Evolutionary conservation across 2,797 vertebrate genomes (phyloP).

Genomic region (Neosalanx taihuensis): DNA sequence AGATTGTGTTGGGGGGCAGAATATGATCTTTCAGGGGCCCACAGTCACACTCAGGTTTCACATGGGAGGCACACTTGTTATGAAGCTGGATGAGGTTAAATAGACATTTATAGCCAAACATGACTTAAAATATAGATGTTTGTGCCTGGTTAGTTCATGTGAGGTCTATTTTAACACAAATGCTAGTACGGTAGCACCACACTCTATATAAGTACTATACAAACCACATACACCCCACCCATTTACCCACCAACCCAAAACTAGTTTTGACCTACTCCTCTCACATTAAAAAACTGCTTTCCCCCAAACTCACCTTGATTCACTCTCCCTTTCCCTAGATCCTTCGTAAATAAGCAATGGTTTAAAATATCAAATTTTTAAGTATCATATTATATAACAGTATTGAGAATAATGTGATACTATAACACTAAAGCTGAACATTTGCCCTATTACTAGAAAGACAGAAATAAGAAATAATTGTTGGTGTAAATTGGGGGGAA

Average conservation of each 20-base stretch:
- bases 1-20: conserved; percentile 89
- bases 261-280: too few relatives aligned
- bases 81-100: conserved; percentile 77
- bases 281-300: too few relatives aligned
- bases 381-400: too few relatives aligned
- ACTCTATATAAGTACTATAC: too few relatives aligned
- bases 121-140: conserved; percentile 8
- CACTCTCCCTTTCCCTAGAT: too few relatives aligned
- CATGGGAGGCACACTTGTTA: conserved; percentile 94
- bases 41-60: conserved; percentile 93
- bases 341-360: too few relatives aligned
- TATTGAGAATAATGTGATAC: too few relatives aligned
- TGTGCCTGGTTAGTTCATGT: not conserved
- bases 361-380: too few relatives aligned
- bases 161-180: not conserved
- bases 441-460: conserved; percentile 32
- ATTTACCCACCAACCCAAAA: too few relatives aligned
- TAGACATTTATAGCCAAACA: conserved; percentile 35
- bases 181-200: not conserved
- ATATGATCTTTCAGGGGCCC: conserved; percentile 91
- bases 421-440: not conserved
- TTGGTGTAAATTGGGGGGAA: conserved; percentile 68
- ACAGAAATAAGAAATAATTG: conserved; percentile 56
- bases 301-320: too few relatives aligned
- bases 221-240: too few relatives aligned